Conservation (phyloP, 2,888 invertebrate genomes). For the Hypena proboscidalis region DNA sequence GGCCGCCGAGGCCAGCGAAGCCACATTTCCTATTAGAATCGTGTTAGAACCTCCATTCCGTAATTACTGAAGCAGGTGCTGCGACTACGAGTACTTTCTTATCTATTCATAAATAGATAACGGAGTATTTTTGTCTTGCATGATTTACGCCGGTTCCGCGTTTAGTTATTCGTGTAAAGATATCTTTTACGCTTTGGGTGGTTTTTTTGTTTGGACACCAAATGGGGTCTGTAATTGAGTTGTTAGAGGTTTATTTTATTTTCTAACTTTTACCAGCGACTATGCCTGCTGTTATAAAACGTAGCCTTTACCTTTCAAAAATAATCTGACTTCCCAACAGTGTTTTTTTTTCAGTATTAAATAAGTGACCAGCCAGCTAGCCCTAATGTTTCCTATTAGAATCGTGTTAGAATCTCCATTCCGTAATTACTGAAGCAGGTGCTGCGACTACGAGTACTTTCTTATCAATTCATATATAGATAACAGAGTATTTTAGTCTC, state of each 20-base stretch:
- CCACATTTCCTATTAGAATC: constrained; percentile 81
- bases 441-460: constrained; percentile 63
- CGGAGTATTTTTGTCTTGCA: constrained; percentile 52
- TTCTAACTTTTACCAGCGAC: too few species aligned
- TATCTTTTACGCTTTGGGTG: too few species aligned
- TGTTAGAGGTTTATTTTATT: too few species aligned
- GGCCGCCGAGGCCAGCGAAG: constrained; percentile 56
- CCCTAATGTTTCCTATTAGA: constrained; percentile 81
- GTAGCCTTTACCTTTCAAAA: too few species aligned
- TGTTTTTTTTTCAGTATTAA: too few species aligned
- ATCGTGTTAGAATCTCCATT: constrained; percentile 69
- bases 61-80: constrained; percentile 80
- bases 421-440: constrained; percentile 79
- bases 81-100: constrained; percentile 60
- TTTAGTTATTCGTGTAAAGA: constrained; percentile 34
- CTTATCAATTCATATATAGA: constrained; percentile 62
- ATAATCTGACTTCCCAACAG: too few species aligned
- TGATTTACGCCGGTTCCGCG: constrained; percentile 30
- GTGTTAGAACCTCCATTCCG: constrained; percentile 67
- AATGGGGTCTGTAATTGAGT: too few species aligned
- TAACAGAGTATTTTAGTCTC: constrained; percentile 56
- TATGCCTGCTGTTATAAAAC: too few species aligned
- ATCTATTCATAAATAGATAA: constrained; percentile 62
- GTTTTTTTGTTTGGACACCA: too few species aligned
- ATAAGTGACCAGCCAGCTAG: too few species aligned